phyloP scores from a whole-genome alignment of 2,797 vertebrate species.

The Hoplostethus mediterraneus region DNA sequence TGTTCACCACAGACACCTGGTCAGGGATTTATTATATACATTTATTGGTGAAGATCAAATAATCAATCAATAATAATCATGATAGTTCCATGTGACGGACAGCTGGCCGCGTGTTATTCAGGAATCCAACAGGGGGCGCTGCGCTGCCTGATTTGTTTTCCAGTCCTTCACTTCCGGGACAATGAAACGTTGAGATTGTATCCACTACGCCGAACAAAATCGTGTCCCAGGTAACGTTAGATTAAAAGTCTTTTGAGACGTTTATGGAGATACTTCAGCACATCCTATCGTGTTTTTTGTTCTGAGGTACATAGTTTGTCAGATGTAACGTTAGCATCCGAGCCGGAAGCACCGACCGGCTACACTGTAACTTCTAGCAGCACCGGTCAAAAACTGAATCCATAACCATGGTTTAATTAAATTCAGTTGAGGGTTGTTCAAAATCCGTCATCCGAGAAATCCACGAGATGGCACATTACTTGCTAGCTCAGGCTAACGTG shows the following conservation, averaged over 20 bases:
- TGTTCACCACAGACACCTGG: conserved; percentile 38
- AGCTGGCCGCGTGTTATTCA: too few species aligned
- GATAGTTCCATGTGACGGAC: too few species aligned
- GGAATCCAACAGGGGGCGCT: conserved; percentile 49
- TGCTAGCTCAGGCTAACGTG: background rate
- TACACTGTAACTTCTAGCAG: background rate
- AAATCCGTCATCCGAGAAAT: too few species aligned
- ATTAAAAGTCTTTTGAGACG: background rate
- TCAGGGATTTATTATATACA: background rate
- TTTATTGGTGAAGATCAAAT: background rate
- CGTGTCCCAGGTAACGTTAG: conserved; percentile 22
- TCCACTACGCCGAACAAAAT: background rate
- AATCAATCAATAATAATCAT: background rate
- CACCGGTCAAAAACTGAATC: background rate
- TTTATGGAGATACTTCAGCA: background rate
- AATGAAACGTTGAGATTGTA: background rate
- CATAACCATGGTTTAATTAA: background rate
- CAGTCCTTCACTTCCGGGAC: conserved; percentile 56
- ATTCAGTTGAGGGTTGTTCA: background rate
- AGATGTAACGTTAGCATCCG: background rate
- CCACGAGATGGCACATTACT: too few species aligned
- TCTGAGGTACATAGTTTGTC: background rate
- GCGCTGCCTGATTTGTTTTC: background rate
- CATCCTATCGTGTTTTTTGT: background rate
- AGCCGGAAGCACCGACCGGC: background rate